These are phyloP conservation scores for Crypturellus tataupa DNA, from an alignment of 2,797 vertebrate genomes.

Conservation along the genomic window DNA sequence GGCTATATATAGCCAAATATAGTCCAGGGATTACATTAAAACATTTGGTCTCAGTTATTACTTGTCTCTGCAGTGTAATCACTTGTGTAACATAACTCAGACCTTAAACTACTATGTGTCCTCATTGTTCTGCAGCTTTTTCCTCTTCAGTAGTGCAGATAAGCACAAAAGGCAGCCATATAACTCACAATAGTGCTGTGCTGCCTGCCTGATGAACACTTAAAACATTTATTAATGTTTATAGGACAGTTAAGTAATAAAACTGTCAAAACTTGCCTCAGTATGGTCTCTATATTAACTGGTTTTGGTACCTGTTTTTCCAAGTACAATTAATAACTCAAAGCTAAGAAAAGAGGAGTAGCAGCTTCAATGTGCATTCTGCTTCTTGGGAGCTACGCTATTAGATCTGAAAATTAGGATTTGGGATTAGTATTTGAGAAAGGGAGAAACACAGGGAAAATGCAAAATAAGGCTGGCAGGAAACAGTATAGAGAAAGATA, in stretches of 20 bases:
- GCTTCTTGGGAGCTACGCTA: neutral
- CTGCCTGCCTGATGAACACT: neutral
- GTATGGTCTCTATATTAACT: neutral
- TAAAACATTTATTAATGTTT: fast-evolving
- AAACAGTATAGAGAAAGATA: neutral
- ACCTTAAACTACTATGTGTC: neutral
- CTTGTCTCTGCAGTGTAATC: fast-evolving
- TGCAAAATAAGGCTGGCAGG: neutral
- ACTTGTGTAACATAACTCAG: fast-evolving
- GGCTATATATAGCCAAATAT: too few relatives aligned
- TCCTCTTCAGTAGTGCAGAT: neutral
- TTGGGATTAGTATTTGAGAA: neutral
- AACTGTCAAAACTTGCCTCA: neutral
- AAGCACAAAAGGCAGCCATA: neutral
- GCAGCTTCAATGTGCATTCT: neutral
- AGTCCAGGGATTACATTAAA: neutral
- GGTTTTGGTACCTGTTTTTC: neutral
- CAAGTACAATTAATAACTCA: neutral
- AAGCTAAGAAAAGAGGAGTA: neutral
- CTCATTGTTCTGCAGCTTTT: neutral
- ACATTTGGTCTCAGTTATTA: fast-evolving
- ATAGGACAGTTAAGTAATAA: neutral
- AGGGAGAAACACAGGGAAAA: neutral
- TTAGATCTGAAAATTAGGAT: neutral
- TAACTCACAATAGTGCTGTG: fast-evolving